Evolutionary conservation across 30 jellyfish, hydroid and myxozoan genomes (phyloP).

Genomic region (Clytia hemisphaerica): DNA sequence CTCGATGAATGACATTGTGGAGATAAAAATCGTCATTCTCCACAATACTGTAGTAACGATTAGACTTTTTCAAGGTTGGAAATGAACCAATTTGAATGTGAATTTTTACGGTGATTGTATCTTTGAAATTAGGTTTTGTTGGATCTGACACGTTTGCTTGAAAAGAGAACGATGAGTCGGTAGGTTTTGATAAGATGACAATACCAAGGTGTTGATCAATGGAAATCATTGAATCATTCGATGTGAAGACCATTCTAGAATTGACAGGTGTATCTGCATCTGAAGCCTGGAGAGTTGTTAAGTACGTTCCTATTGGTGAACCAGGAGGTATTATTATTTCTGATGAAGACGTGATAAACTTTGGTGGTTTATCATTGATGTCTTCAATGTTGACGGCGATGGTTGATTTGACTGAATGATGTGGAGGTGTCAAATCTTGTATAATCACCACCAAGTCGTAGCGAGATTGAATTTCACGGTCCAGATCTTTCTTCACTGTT

Average conservation of each 20-base stretch:
- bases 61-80: not conserved
- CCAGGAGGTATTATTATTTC: not conserved
- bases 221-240: not conserved
- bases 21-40: conserved; percentile 1
- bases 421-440: not conserved
- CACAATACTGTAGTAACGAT: not conserved
- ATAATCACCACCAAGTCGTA: not conserved
- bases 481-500: no score
- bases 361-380: conserved; percentile 21
- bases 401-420: not conserved
- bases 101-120: not conserved
- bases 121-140: not conserved
- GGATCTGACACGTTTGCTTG: not conserved
- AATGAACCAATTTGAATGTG: not conserved
- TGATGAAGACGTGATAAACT: not conserved
- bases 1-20: not conserved
- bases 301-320: not conserved
- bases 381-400: not conserved
- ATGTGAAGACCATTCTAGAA: not conserved
- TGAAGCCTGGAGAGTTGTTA: not conserved
- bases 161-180: not conserved
- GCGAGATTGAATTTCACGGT: not conserved
- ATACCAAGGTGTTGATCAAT: not conserved
- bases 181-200: not conserved
- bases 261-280: conserved; percentile 15